Evolutionary conservation across 2,888 invertebrate genomes (phyloP), one percentile per base, ranked within the genome.

Genomic region (Spicauda simplicius): DNA sequence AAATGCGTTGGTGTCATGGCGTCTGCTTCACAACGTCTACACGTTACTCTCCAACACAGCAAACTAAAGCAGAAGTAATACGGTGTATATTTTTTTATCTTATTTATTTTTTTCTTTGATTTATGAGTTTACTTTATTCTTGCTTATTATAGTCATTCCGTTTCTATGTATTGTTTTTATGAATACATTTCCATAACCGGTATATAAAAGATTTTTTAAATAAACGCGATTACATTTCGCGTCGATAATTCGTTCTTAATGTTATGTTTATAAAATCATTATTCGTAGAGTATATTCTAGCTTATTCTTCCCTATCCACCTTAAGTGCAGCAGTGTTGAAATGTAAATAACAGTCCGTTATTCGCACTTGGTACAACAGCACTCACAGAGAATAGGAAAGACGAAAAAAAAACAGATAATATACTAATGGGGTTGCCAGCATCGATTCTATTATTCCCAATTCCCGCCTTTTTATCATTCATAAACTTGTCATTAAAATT

Each of bases 331-430:
- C 87, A 90, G 90, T 81, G 86, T 84, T 80, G 75, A 82, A 85
- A 87, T 86, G 86, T 83, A 83, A 88, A 87, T 86, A 87, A 88
- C 85, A 76, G 74, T 74, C 72, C 82, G 88, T 88, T 91, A 92
- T 89, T 86, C 92, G 92, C 92, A 92, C 92, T 92, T 91, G 92
- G 92, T 83, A 86, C 80, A 82, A 81, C 87, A 84, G 88, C 91
- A 91, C 91, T 88, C 86, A 81, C 25, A 25, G 86, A 83, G 85
- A 86, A 88, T 85, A 88, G 90, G 88, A 84, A 86, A 86, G 69
- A 74, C 54, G 72, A 77, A 76, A 72, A 75, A 77, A 75, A 67
- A 25, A 66, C 73, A 72, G 69, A 57, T 55, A 66, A 55, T 60
- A 66, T 45, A 60, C 66, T 56, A 66, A 50, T 18, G 55, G 50